These are phyloP conservation scores for Columba guinea DNA, from an alignment of 2,797 vertebrate species.

Conservation along the genomic window DNA sequence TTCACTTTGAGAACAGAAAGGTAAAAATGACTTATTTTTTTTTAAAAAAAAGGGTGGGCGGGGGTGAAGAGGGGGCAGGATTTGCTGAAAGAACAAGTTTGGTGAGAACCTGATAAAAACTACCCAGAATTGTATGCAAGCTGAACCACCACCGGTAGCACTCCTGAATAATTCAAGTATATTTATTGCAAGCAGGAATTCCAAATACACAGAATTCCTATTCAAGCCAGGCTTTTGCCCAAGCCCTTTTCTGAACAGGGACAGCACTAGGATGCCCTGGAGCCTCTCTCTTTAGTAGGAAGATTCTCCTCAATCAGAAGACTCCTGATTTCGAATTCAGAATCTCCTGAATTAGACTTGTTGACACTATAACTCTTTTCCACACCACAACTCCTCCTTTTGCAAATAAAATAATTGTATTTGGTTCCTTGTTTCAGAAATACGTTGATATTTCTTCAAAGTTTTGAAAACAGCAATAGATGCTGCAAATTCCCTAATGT, in stretches of 20 bases:
- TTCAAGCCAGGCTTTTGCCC: background rate
- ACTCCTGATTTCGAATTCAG: background rate
- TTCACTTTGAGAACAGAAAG: background rate
- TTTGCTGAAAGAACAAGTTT: slow-evolving; percentile 7
- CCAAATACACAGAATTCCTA: background rate
- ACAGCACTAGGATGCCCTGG: background rate
- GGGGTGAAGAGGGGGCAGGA: background rate
- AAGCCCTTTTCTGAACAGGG: background rate
- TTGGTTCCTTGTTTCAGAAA: background rate
- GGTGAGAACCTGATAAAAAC: slow-evolving; percentile 36
- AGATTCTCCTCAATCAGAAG: background rate
- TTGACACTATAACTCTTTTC: background rate
- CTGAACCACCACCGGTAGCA: background rate
- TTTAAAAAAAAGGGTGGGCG: background rate
- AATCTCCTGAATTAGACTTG: background rate
- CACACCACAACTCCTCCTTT: background rate
- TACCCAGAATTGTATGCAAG: slow-evolving; percentile 23
- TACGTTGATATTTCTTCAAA: background rate
- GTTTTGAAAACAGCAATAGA: background rate
- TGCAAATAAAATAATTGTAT: background rate
- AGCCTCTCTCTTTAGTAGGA: background rate
- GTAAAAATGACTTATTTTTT: background rate
- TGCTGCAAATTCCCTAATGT: background rate
- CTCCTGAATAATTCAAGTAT: background rate
- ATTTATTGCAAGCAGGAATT: background rate